Conservation (phyloP, 2,797 vertebrate genomes). For the Sebastes glaucus region DNA sequence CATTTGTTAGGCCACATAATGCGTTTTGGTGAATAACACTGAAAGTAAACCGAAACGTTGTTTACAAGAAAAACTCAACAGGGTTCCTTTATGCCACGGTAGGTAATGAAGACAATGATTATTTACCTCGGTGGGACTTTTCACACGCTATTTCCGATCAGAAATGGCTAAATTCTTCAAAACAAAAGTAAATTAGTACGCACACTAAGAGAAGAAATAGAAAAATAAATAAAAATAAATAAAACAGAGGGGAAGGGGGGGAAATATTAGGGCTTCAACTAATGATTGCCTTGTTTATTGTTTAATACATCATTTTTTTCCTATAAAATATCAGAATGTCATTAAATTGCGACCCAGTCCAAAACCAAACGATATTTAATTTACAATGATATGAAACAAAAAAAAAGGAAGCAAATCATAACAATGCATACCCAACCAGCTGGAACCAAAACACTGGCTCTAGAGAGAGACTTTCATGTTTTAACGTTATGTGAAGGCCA, state of each 20-base stretch:
- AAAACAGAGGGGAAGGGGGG: background rate
- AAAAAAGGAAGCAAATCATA: background rate
- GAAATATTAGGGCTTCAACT: background rate
- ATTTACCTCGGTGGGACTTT: background rate
- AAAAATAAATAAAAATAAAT: too few relatives aligned
- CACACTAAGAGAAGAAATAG: background rate
- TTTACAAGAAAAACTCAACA: background rate
- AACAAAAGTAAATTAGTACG: background rate
- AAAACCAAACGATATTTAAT: background rate
- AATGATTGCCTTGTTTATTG: background rate
- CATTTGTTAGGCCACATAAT: background rate
- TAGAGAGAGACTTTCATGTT: too few relatives aligned
- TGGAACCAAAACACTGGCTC: background rate
- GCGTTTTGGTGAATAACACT: background rate
- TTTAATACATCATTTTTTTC: background rate
- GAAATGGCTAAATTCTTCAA: background rate
- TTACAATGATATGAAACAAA: background rate
- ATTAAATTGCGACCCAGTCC: background rate
- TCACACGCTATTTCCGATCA: background rate
- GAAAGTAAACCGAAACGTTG: background rate
- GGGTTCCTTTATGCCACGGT: background rate
- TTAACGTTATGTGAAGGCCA: too few relatives aligned
- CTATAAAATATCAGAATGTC: background rate
- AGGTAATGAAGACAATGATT: too few relatives aligned
- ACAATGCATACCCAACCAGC: background rate